These are phyloP conservation scores for Magallana gigas DNA, from an alignment of 1,140 invertebrate genomes.

Conservation along the genomic window DNA sequence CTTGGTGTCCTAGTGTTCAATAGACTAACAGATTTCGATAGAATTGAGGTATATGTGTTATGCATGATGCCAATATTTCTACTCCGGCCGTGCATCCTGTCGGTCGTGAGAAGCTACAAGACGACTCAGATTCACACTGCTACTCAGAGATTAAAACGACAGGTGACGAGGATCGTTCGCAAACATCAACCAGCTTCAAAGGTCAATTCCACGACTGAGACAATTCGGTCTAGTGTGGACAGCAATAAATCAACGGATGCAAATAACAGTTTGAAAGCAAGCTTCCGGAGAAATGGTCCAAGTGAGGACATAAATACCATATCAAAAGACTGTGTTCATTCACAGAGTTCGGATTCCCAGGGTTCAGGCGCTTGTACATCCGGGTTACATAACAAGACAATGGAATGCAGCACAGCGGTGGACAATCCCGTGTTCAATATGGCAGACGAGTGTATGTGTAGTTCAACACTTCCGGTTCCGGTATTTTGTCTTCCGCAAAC, in stretches of 20 bases:
- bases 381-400: too few species aligned
- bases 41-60: conserved; percentile 32
- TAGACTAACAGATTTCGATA: not conserved
- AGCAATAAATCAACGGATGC: conserved; percentile 23
- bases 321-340: not conserved
- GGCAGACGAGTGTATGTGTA: not conserved
- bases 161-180: conserved; percentile 5
- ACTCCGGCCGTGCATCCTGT: conserved; percentile 2
- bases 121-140: conserved; percentile 40
- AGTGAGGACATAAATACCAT: not conserved
- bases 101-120: conserved; percentile 36
- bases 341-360: not conserved
- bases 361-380: not conserved
- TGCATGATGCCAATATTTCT: conserved; percentile 34
- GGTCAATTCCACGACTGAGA: not conserved
- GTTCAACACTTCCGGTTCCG: conserved; percentile 8
- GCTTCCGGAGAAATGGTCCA: not conserved
- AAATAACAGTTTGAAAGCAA: conserved; percentile 26
- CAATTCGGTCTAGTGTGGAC: conserved; percentile 5
- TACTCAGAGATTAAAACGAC: conserved; percentile 3
- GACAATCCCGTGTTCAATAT: not conserved
- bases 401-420: not conserved
- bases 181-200: not conserved
- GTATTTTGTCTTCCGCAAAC: not conserved
- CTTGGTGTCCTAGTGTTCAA: not conserved